Conservation (phyloP, 1,140 invertebrate species). For the Bombus waltoni region DNA sequence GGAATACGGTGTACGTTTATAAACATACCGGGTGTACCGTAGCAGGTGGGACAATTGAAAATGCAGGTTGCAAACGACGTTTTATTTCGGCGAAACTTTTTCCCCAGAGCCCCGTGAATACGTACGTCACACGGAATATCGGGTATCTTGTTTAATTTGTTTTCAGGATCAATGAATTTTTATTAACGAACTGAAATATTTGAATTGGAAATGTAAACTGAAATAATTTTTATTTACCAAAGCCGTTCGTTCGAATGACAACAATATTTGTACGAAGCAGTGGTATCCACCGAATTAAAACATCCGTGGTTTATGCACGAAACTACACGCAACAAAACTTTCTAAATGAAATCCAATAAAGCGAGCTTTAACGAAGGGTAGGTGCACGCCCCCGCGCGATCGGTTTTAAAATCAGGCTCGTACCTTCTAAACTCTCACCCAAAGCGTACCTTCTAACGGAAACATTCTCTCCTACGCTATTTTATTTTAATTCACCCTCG, state of each 20-base stretch:
- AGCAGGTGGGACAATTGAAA: neutral
- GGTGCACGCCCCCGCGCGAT: neutral
- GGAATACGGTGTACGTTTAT: neutral
- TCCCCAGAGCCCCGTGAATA: too few species aligned
- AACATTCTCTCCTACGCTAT: neutral
- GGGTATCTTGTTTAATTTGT: neutral
- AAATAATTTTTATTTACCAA: neutral
- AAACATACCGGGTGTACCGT: neutral
- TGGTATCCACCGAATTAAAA: neutral
- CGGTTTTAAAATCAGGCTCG: neutral
- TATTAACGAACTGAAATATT: conserved; percentile 1
- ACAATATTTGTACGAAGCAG: neutral
- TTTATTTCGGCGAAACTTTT: neutral
- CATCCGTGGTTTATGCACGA: neutral
- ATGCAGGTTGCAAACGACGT: too few species aligned
- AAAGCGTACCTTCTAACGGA: neutral
- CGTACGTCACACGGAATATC: neutral
- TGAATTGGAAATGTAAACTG: neutral
- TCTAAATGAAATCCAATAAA: conserved; percentile 21
- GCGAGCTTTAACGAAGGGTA: conserved; percentile 5
- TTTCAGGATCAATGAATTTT: neutral
- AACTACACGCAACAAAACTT: neutral
- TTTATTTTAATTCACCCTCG: neutral
- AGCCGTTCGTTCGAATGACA: neutral
- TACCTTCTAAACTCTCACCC: too few species aligned